Base-by-base conservation (phyloP, 2,888 invertebrate genomes). In the Hyalella azteca region DNA sequence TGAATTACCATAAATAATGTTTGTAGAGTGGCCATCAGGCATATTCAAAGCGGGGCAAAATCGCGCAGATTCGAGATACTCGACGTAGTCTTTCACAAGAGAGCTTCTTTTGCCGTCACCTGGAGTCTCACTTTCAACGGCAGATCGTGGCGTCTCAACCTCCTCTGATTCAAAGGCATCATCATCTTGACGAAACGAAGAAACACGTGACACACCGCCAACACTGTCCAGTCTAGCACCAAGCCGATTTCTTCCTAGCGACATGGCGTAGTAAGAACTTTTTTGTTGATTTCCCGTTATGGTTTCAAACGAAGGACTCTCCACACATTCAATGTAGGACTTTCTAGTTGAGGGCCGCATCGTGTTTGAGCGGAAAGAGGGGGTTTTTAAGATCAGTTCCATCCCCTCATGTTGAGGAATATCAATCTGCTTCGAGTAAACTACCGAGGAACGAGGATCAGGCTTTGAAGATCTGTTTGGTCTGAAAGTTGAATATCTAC, bases 401-500 rank as follows among this genome's bases (percentile, higher is more conserved):
- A 66, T 19, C 1, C 19, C 66, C 2, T 9, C n/a, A 36, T 36
- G 11, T 4, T 4, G 36, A 29, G 32, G 29, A 5, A 36, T 19
- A 36, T 66, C 19, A 19, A 66, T 15, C 0, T 32, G 66, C 32
- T 32, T 36, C 19, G 66, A 36, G 36, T 66, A 66, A 66, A 15
- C 36, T 36, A 36, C 66, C 5, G 36, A n/a, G 15, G 32, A 15
- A 36, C 36, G 36, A 66, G 39, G 13, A 3, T 66, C 66, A 19
- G n/a, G 19, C 36, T 39, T 66, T 19, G 66, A 36, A 19, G 7
- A 36, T 19, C 45, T 32, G n/a, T 39, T n/a, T 40, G 75, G 75
- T n/a, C 45, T 45, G 75, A 75, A 75, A 22, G 75, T 75, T 45
- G 75, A 75, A 39, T 75, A 75, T 45, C 45, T 75, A 26, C 15